Evolutionary conservation across 2,888 invertebrate genomes (phyloP), one percentile per base, ranked within the genome.

Genomic region (Atethmia centrago): DNA sequence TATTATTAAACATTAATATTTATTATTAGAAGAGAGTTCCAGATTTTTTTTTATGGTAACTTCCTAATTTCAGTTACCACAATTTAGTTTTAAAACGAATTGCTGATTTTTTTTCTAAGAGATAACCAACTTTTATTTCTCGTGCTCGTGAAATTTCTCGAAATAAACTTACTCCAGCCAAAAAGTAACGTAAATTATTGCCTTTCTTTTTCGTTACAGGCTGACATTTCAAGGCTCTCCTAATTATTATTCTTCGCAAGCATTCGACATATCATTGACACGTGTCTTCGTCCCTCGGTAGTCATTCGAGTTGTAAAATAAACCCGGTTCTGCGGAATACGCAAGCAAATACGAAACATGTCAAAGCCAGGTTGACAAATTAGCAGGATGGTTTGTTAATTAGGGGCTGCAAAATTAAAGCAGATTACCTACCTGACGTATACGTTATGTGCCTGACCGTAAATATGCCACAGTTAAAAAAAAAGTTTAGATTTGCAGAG

Each of bases 191-290:
- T 62, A 79, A 62, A 71, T 76, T 71, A 76, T 49, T 36, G 25
- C 55, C 25, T 53, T 53, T 79, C 31, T 71, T 79, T 36, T 47
- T 53, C n/a, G 31, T 61, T 56, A 49, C n/a, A 31, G 14, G 9
- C 40, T 71, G 76, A 61, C 42, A 55, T 65, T 75, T 51, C 19
- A 69, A 56, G 64, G 55, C 31, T 56, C 21, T 0, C n/a, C 47
- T 78, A 66, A 76, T 82, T 76, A 81, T 68, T 76, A 81, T 77
- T 82, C 71, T 53, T 68, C 42, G 5, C 55, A 45, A 62, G 47
- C 64, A 36, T 42, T 53, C 63, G n/a, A 70, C 58, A 40, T 64
- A 67, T 70, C 66, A 79, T 79, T 67, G 63, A 64, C 73, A 55
- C 56, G 65, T 66, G n/a, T 49, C 36, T 49, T 63, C 65, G 63